Base-by-base conservation (phyloP, 2,888 invertebrate genomes). In the Rosalia funebris region DNA sequence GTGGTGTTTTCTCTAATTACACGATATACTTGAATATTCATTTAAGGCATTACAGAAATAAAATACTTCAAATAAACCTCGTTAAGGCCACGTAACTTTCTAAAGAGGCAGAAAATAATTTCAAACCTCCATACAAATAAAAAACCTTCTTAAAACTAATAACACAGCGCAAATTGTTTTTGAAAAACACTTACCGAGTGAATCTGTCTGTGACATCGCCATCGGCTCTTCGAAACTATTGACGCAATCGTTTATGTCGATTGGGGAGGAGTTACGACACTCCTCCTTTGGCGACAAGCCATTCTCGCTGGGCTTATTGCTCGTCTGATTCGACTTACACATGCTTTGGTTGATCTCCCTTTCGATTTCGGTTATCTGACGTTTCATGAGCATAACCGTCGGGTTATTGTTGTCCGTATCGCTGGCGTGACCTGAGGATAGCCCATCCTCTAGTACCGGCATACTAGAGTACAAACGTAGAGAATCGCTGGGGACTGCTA, bases 391-490 rank as follows among this genome's bases (percentile, higher is more conserved):
- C 82, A 85, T 83, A 46, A 88, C 86, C n/a, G 88, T 88, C 14
- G 88, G 90, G 81, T 93, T 93, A 77, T 93, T 93, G 79, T 93
- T 93, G 82, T 96, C 96, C 0, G 90, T 92, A 77, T 96, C 96
- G 65, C 95, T 95, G 1, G 91, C 94, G 78, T 96, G 96, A 1
- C 96, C 96, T 32, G 96, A 96, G 1, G 96, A 96, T 57, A 97
- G 84, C 0, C 96, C 96, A 81, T 97, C 97, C 79, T 96, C 96
- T 41, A 97, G 87, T 11, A 95, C 91, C 0, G 97, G 97, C 91
- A 97, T 92, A 73, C 89, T 89, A 47, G 88, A 89, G 82, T 86
- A 91, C 82, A 87, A 86, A 79, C 87, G 86, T 34, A 88, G 84
- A 74, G 87, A 86, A 77, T 88, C 88, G 39, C 85, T 86, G 70